A percentile compares a stretch with the other conserved stretches of the same genome.
phyloP scores from a whole-genome alignment of 1,140 invertebrate genomes.

The Oryctes rhinoceros region DNA sequence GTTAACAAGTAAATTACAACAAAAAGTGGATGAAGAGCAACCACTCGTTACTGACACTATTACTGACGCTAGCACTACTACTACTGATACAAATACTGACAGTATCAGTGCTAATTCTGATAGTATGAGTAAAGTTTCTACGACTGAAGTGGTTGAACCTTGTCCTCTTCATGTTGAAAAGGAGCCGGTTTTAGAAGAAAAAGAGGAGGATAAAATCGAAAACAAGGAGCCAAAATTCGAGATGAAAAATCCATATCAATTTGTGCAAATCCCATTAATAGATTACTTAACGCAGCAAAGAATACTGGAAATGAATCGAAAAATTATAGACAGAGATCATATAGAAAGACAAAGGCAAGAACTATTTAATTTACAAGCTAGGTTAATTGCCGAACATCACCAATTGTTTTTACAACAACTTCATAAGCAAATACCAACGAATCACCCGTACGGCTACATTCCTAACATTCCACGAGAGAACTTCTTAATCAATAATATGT shows the following conservation, averaged over 20 bases:
- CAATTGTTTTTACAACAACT: slow-evolving; percentile 13
- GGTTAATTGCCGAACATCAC: slow-evolving; percentile 1
- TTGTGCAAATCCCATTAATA: background rate
- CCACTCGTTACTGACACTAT: background rate
- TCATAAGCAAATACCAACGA: background rate
- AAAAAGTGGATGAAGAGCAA: slow-evolving; percentile 20
- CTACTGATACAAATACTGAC: background rate
- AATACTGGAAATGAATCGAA: slow-evolving; percentile 9
- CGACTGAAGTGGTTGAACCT: too few species aligned
- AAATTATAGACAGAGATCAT: slow-evolving; percentile 5
- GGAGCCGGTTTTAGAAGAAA: background rate
- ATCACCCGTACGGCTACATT: background rate
- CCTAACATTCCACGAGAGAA: background rate
- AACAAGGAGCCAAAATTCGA: background rate
- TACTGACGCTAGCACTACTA: background rate
- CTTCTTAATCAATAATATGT: background rate
- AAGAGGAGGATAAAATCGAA: background rate
- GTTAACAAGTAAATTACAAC: slow-evolving; percentile 64
- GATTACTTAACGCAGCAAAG: background rate
- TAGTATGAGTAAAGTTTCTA: too few species aligned
- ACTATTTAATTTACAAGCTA: slow-evolving; percentile 12
- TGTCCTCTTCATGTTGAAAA: background rate
- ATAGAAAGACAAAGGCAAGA: background rate
- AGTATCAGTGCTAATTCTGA: background rate
- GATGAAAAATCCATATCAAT: background rate